Conservation (phyloP, 2,888 invertebrate species). For the Diaphora mendica region DNA sequence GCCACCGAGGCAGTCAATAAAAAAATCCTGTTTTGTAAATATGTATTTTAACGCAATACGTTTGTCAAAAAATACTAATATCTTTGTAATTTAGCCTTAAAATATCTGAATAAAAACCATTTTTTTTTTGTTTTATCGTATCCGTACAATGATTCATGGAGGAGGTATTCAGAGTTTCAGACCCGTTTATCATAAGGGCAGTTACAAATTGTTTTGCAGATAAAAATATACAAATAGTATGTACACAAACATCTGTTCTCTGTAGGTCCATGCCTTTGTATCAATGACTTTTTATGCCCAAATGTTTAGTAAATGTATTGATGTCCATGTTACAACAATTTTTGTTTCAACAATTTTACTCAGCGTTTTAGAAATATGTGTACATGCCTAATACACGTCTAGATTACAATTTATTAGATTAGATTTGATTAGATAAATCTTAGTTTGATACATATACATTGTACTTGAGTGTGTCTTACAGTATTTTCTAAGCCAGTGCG, state of each 20-base stretch:
- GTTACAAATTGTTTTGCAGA: slow-evolving; percentile 2
- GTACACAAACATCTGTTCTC: not conserved
- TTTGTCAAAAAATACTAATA: not conserved
- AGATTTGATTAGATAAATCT: too few relatives aligned
- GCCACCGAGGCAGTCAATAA: too few relatives aligned
- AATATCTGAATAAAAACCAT: slow-evolving; percentile 3
- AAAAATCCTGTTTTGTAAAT: not conserved
- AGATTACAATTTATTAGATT: too few relatives aligned
- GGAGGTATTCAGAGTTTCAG: not conserved
- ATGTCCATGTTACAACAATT: not conserved
- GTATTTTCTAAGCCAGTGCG: too few relatives aligned
- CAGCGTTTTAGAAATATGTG: too few relatives aligned
- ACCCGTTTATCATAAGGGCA: not conserved
- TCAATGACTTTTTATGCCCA: not conserved
- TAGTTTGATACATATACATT: too few relatives aligned
- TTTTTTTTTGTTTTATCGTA: slow-evolving; percentile 6
- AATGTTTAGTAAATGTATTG: not conserved
- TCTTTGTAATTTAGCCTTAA: not conserved
- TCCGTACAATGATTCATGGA: slow-evolving; percentile 13
- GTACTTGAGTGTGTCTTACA: too few relatives aligned
- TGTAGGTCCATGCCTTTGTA: not conserved
- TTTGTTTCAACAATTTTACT: too few relatives aligned
- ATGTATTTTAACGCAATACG: not conserved
- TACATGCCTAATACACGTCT: too few relatives aligned
- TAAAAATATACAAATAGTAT: not conserved